Evolutionary conservation across 1,140 invertebrate species (phyloP).

Genomic region (Saccostrea cuccullata): DNA sequence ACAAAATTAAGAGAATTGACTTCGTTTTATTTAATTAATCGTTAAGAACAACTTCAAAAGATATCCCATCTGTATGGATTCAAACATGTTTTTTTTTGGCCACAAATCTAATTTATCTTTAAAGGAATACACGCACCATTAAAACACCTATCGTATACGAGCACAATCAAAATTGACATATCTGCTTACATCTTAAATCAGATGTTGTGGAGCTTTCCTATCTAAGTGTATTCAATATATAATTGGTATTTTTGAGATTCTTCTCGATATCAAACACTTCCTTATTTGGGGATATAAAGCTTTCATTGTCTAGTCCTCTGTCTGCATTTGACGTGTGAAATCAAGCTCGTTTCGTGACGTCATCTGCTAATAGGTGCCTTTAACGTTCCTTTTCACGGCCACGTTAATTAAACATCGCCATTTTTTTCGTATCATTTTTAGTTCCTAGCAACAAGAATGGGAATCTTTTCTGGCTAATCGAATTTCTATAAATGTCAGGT

Average conservation of each 20-base stretch:
- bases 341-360: not conserved
- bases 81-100: not conserved
- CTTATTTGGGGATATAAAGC: not conserved
- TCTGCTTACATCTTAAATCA: no score
- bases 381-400: not conserved
- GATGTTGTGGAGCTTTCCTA: not conserved
- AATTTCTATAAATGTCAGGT: not conserved
- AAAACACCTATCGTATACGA: no score
- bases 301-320: not conserved
- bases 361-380: not conserved
- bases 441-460: not conserved
- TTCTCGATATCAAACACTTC: not conserved
- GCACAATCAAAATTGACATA: no score
- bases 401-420: not conserved
- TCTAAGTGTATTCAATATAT: not conserved
- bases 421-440: not conserved
- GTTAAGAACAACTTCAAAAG: no score
- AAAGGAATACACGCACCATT: no score
- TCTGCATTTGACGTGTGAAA: constrained; percentile 22
- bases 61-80: no score
- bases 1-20: no score
- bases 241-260: not conserved
- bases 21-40: no score
- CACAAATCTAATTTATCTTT: not conserved
- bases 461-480: not conserved